Percentiles rank a stretch among this genome's conserved stretches.
Conservation (phyloP, 2,888 invertebrate species). For the Lathronympha strigana region DNA sequence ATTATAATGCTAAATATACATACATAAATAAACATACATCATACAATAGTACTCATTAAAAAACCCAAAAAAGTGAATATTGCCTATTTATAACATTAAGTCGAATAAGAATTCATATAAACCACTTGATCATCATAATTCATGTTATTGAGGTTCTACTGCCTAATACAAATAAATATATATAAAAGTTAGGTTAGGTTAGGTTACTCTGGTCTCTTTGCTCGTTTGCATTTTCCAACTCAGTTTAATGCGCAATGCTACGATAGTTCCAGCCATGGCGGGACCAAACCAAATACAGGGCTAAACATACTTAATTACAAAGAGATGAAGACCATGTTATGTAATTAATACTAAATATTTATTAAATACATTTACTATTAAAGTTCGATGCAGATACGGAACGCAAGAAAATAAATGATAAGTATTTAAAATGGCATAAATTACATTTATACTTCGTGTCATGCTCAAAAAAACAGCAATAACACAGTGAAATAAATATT, state of each 20-base stretch:
- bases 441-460: conserved; percentile 28
- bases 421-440: too few relatives aligned
- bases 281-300: conserved; percentile 24
- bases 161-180: background rate
- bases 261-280: conserved; percentile 27
- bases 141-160: background rate
- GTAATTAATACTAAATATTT: background rate
- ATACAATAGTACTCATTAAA: too few relatives aligned
- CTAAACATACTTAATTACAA: conserved; percentile 9
- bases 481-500: conserved; percentile 32
- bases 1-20: too few relatives aligned
- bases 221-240: conserved; percentile 24
- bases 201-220: conserved; percentile 16
- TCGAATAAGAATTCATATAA: too few relatives aligned
- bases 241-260: conserved; percentile 17
- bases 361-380: conserved; percentile 27
- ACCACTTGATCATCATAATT: too few relatives aligned
- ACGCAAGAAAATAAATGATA: too few relatives aligned
- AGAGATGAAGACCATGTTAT: conserved; percentile 10
- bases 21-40: too few relatives aligned
- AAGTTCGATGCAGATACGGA: conserved; percentile 18
- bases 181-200: background rate
- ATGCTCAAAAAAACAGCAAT: conserved; percentile 35
- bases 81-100: too few relatives aligned
- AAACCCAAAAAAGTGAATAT: background rate